Base-by-base conservation (phyloP, 2,113 vertebrate genomes). In the rabbit (Oryctolagus cuniculus) region DNA sequence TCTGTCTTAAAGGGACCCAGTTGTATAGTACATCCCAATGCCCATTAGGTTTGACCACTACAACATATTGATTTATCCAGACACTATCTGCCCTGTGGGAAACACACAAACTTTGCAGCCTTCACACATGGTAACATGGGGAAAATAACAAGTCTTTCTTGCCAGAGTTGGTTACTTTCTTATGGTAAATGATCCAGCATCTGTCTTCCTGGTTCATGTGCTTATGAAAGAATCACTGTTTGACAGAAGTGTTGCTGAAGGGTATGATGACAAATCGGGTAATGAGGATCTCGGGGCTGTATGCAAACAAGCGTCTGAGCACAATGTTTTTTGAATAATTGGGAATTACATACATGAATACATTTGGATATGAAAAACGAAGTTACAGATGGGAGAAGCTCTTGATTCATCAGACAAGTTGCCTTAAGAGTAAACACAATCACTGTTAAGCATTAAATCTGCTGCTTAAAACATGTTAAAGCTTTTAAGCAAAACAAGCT, bases 1-100 rank as follows among this genome's bases (percentile, higher is more conserved):
- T 86, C 72, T 89, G 24, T 91, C 80, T 84, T 92, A 90, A 69
- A 63, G 72, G 72, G 61, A 64, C 93, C 94, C 19, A 49, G n/a
- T 95, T 95, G 49, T 64, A 29, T 55, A 36, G 80, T 66, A 91
- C 66, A 36, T 73, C 67, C n/a, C 86, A 95, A 82, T 96, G 96
- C 49, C 95, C 92, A 92, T 38, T 91, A 86, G 89, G 95, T 97
- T 93, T 16, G 2, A 94, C 36, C 95, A 95, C 29, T 91, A 67
- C 94, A 97, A 97, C 92, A 74, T 91, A 97, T 95, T 97, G 97
- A 98, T 98, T 97, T 97, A 97, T 91, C 49, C 64, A 80, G 96
- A 97, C 94, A 96, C 87, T 80, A 70, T 95, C 67, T 93, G 93
- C 97, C 97, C 95, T 94, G 38, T 96, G 97, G 97, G 98, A 97